Evolutionary conservation across 2,797 vertebrate species (phyloP), one percentile per base, ranked within the genome.

Genomic region (Parambassis ranga): DNA sequence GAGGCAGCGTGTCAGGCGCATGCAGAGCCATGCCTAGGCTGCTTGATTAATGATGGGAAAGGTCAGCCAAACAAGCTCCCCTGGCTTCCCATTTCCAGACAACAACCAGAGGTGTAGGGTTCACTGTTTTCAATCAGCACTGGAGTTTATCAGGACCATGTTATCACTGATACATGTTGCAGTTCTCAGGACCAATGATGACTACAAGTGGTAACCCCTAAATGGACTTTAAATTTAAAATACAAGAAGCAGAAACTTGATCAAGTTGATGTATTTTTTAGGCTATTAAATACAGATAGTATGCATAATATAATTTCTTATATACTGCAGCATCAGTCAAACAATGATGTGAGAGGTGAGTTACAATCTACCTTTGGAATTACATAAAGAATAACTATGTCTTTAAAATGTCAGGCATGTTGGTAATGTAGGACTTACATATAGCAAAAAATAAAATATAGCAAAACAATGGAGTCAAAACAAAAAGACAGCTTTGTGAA

Each of bases 1-100:
- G 50, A 53, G 66, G 56, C 20, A 1, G 26, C 59, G 36, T 81
- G 79, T 83, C 81, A 79, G 77, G 26, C 66, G 18, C 73, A 76
- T 11, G 11, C 56, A 36, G 58, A 65, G 51, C 59, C 6, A 16
- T 38, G 60, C 36, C 80, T 73, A 79, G 65, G 22, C 44, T 10
- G n/a, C 9, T 39, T 87, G 80, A 90, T 84, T 88, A 84, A 90
- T 84, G 84, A 83, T 82, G 76, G 79, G 76, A 85, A 85, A 87
- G 82, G 77, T 76, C 65, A 79, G 56, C 55, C 67, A 67, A 83
- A 82, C 77, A 57, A 65, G 44, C 65, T 77, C 68, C 68, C 57
- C 50, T 15, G 35, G 64, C 47, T 83, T 72, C 82, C 79, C 64
- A 57, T 74, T 75, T 82, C 63, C 81, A 84, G 75, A 89, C 71